A percentile compares a stretch with the other conserved stretches of the same genome.
These are phyloP conservation scores for Scrobipalpa atriplicella DNA, from an alignment of 2,888 invertebrate genomes.

Conservation along the genomic window DNA sequence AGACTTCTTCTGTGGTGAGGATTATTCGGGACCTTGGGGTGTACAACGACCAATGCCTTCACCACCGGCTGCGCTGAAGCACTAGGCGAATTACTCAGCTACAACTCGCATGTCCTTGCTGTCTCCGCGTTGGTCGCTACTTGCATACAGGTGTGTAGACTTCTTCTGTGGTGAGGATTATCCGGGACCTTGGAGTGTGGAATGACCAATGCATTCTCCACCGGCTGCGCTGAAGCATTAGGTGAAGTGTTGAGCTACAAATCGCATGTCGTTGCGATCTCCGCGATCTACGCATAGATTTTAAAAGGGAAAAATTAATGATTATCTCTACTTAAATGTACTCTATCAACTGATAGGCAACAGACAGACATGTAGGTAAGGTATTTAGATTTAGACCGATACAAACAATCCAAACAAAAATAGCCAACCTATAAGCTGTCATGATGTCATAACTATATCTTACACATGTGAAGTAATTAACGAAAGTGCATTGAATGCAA, in stretches of 20 bases:
- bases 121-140: constrained; percentile 53
- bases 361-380: too few species aligned
- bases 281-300: too few species aligned
- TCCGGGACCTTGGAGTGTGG: not conserved
- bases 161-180: not conserved
- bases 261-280: not conserved
- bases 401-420: not conserved
- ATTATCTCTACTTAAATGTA: too few species aligned
- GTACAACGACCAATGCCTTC: not conserved
- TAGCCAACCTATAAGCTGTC: not conserved
- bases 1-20: not conserved
- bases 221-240: not conserved
- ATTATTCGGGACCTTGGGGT: constrained; percentile 37
- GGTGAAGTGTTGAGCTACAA: not conserved
- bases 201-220: not conserved
- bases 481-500: not conserved
- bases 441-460: not conserved
- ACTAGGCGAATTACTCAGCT: not conserved
- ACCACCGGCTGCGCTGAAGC: not conserved
- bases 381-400: too few species aligned
- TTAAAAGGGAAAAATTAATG: too few species aligned
- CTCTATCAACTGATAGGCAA: too few species aligned
- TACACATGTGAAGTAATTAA: not conserved
- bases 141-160: constrained; percentile 59
- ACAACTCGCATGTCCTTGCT: not conserved